Evolutionary conservation across 37 sponge, comb jelly and placozoan species (phyloP), one percentile per base, ranked within the genome.

Genomic region (Dysidea cf. avara): DNA sequence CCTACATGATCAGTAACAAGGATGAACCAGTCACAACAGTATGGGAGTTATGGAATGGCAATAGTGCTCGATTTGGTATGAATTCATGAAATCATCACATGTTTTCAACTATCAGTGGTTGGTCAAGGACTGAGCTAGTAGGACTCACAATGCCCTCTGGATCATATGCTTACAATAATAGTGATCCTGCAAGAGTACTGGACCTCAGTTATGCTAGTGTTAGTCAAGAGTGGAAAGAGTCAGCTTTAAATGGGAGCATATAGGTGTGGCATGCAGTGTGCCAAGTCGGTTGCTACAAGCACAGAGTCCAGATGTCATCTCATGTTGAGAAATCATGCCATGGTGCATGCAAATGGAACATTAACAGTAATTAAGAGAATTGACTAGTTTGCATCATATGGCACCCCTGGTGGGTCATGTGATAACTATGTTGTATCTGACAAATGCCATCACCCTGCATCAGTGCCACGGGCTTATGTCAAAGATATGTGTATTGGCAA

Each of bases 31-130:
- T 83, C 51, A 87, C 88, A 9, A 30, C 83, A 21, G 48, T 87
- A 3, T 87, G 88, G 83, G 88, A 87, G 67, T 72, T 87, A 12
- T 87, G 88, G 88, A 81, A 87, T 55, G 29, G 72, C 16, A 40
- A 26, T 16, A 69, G 64, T 13, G 83, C 56, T 2, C 31, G 69
- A 37, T 18, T 83, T 31, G 78, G 78, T 0, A 87, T 87, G 88
- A 56, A 87, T 39, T 87, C 88, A 2, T 68, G 88, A 25, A 87
- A 87, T 57, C 88, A 87, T 39, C 88, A 87, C 83, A 87, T 87
- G 88, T 87, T 82, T 53, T 87, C 88, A 11, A 82, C 83, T 63
- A 74, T 85, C 13, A 85, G 86, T 49, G 66, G 68, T 11, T 85
- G 86, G 86, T 24, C 78, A 29, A 62, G 68, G 52, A 78, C 79